phyloP scores from a whole-genome alignment of 2,113 vertebrate species.

The Danionella cerebrum region DNA sequence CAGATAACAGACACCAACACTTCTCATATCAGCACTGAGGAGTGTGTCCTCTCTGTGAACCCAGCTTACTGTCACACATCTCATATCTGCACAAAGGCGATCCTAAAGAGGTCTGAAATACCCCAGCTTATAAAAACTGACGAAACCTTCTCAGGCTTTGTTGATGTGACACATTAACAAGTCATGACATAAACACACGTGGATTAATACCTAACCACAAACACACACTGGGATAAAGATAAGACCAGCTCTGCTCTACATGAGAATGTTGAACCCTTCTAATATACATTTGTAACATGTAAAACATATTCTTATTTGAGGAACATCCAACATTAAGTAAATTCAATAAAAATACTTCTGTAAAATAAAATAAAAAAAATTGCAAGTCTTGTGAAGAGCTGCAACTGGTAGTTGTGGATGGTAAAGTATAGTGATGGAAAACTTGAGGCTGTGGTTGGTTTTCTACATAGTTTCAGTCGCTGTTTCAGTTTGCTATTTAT shows the following conservation, averaged over 20 bases:
- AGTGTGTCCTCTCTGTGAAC: conserved; percentile 65
- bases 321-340: too few species aligned
- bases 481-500: too few species aligned
- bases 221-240: not conserved
- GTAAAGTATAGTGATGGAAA: too few species aligned
- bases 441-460: too few species aligned
- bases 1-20: conserved; percentile 60
- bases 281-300: too few species aligned
- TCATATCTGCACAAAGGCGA: conserved; percentile 15
- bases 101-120: conserved; percentile 23
- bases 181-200: not conserved
- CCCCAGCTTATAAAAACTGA: conserved; percentile 13
- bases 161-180: conserved; percentile 4
- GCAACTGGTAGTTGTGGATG: too few species aligned
- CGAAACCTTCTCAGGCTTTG: conserved; percentile 1
- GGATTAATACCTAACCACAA: not conserved
- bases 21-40: conserved; percentile 55
- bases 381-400: too few species aligned
- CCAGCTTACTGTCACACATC: conserved; percentile 41
- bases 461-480: too few species aligned
- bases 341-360: too few species aligned
- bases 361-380: too few species aligned
- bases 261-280: not conserved
- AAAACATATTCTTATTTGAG: too few species aligned
- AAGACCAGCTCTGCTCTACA: not conserved